Base-by-base conservation (phyloP, 2,797 vertebrate genomes). In the Sebastes jordani region DNA sequence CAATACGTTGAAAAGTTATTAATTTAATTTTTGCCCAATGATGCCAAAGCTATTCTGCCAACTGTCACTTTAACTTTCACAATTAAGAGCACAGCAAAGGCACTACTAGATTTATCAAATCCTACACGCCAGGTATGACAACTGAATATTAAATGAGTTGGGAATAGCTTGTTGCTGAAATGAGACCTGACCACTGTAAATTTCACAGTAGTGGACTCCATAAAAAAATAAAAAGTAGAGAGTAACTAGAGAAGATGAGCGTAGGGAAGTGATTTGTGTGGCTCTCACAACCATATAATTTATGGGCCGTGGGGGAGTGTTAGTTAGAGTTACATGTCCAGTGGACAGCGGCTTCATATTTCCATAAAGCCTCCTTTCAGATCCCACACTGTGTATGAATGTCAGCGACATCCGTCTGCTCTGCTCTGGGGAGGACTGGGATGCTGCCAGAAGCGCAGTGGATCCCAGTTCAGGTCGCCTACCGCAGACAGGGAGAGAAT, bases 301-400 rank as follows among this genome's bases (percentile, higher is more conserved):
- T 81, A 92, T 82, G 79, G 76, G 79, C n/a, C 73, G 3, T 46
- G 22, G 80, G 83, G 83, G 91, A 93, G 78, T 77, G 83, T 86
- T 88, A 82, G 64, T 86, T 85, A 83, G 79, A 90, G 88, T 91
- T 92, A 84, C 90, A 86, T 66, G 83, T 86, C 83, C 74, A 90
- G 88, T 89, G 76, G 83, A 93, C 87, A 86, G 81, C 84, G 81
- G 86, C 75, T 91, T 93, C 88, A 88, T 92, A 92, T 94, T 91
- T 89, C 85, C 84, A 91, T 84, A 82, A 86, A 86, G 84, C 79
- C 86, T 82, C 76, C 77, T 89, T 81, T 87, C 69, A 90, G 86
- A 90, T 92, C 84, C 81, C 88, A 86, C 78, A 80, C 82, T 86
- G 79, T 72, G 77, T 83, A 86, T 91, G 83, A 90, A 92, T 93